Conservation (phyloP, 2,888 invertebrate species). For the Oscheius myriophilus region DNA sequence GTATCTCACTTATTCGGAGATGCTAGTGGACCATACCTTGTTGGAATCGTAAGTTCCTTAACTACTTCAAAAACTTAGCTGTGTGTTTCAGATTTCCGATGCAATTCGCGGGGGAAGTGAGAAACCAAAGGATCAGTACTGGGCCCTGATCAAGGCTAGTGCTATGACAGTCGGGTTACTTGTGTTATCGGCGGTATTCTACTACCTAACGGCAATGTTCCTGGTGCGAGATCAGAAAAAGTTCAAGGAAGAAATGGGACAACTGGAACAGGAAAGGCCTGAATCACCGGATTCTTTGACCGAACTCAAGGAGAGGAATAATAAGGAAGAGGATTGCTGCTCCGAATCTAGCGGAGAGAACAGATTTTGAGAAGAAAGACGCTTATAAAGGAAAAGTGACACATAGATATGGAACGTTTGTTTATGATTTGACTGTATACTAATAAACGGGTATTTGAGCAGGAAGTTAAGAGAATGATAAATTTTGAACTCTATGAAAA, state of each 20-base stretch:
- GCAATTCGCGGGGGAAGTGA: conserved; percentile 50
- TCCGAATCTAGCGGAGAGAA: background rate
- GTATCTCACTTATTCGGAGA: conserved; percentile 97
- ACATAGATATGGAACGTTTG: no score
- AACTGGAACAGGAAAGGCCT: conserved; percentile 7
- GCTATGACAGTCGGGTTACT: conserved; percentile 44
- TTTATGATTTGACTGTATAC: no score
- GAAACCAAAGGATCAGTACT: conserved; percentile 46
- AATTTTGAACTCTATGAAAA: no score
- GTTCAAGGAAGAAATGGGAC: conserved; percentile 46
- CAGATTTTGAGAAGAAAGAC: no score
- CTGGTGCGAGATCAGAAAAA: conserved; percentile 43
- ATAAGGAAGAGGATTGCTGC: background rate
- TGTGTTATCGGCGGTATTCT: conserved; percentile 40
- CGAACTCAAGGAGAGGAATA: conserved; percentile 6
- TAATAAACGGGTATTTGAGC: no score
- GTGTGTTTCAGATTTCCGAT: conserved; percentile 56
- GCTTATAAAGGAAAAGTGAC: no score
- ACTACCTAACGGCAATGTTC: conserved; percentile 45
- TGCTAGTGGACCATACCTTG: conserved; percentile 95
- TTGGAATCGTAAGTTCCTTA: conserved; percentile 78
- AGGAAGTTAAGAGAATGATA: no score
- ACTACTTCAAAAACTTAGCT: background rate
- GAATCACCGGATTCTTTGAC: conserved; percentile 16
- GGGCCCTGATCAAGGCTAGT: conserved; percentile 44